Evolutionary conservation across 2,113 vertebrate species (phyloP).

Genomic region (Zosterops lateralis): DNA sequence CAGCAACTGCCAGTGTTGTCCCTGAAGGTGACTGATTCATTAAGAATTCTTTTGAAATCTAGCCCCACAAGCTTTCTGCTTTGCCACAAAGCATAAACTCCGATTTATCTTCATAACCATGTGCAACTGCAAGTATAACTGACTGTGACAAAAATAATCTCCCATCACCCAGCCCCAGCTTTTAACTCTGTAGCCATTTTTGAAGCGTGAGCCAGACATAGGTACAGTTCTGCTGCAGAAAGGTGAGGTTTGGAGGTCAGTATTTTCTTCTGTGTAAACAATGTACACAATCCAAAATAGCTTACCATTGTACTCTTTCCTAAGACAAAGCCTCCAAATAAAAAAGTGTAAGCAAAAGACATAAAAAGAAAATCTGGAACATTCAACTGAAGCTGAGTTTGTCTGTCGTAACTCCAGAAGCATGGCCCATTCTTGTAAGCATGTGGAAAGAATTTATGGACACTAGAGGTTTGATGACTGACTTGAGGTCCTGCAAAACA

Average conservation of each 20-base stretch:
- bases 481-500: neutral
- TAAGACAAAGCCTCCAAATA: neutral
- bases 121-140: neutral
- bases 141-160: neutral
- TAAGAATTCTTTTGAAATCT: neutral
- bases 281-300: neutral
- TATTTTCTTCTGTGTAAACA: neutral
- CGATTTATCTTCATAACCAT: neutral
- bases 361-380: neutral
- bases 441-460: neutral
- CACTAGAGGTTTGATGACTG: neutral
- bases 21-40: neutral
- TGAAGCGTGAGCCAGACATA: neutral
- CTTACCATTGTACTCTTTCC: neutral
- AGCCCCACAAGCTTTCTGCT: neutral
- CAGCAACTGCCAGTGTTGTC: neutral
- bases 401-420: neutral
- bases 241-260: neutral
- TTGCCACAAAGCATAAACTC: neutral
- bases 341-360: neutral
- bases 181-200: neutral
- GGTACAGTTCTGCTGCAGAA: neutral
- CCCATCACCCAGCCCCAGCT: neutral
- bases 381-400: neutral
- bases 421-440: neutral